Evolutionary conservation across 2,113 vertebrate genomes (phyloP), one percentile per base, ranked within the genome.

Genomic region (Rhinopomastus cyanomelas): DNA sequence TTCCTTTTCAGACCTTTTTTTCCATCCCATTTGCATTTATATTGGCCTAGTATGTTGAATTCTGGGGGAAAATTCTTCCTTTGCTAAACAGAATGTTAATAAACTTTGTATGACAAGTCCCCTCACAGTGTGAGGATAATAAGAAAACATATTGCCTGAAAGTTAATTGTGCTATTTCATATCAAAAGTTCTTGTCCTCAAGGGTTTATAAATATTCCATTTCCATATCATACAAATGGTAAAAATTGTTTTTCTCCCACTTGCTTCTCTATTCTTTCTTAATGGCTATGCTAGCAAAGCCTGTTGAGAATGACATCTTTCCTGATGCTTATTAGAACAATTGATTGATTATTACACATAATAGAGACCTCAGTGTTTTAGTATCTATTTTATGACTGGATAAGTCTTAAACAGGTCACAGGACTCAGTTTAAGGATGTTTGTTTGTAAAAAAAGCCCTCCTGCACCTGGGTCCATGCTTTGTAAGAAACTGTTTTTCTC

Each of bases 381-480:
- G 12, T 93, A 81, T 81, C 89, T 88, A 26, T 90, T 93, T 94
- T 76, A 42, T 81, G 44, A 60, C 36, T 66, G 36, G 23, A 57
- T 90, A 73, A 94, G 83, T 88, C 60, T 57, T 90, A 93, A 73
- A 94, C 48, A 89, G 60, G 81, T 88, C 90, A 94, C 89, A 94
- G 78, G 39, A 49, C 32, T 67, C 22, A 61, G 73, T 91, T 94
- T 94, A 95, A 92, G 69, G 78, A 65, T 95, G 67, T 92, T 95
- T 95, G 96, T 95, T 94, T 90, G 89, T 97, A 94, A 96, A 95
- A 95, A 96, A 96, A 39, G 16, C 86, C 95, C 78, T 81, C 20
- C 29, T 89, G 88, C 96, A 96, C 96, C 96, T 98, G 96, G 93
- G 83, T 96, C 97, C 96, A 77, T 89, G 94, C 93, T 93, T 96